Evolutionary conservation across 2,797 vertebrate species (phyloP).

Genomic region (Mycteria americana): DNA sequence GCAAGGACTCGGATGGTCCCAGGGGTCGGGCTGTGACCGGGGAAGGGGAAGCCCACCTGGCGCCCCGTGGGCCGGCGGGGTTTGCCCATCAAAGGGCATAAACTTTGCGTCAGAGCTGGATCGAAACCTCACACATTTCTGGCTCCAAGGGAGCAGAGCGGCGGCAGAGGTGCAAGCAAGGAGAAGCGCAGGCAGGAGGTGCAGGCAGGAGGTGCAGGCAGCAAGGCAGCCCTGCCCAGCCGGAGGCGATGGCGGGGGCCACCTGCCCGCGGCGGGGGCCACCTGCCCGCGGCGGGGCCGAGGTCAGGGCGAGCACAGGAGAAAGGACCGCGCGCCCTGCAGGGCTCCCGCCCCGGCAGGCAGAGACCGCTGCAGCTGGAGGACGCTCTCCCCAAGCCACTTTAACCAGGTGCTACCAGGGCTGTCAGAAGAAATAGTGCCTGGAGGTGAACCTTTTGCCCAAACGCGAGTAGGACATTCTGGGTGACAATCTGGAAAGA

Average conservation of each 20-base stretch:
- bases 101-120: background rate
- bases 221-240: background rate
- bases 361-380: rapidly evolving
- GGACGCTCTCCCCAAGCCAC: no score
- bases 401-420: background rate
- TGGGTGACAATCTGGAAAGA: background rate
- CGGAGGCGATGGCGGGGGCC: background rate
- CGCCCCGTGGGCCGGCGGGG: rapidly evolving
- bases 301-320: background rate
- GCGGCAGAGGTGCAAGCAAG: background rate
- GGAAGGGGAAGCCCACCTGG: background rate
- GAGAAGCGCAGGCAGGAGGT: background rate
- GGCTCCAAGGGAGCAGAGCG: background rate
- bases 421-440: background rate
- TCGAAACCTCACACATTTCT: background rate
- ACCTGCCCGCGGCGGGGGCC: background rate
- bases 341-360: background rate
- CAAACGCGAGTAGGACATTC: background rate
- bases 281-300: background rate
- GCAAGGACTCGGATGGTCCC: background rate
- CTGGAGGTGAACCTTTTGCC: background rate
- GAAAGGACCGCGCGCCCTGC: background rate
- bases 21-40: background rate
- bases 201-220: background rate
- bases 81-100: background rate